Percentiles rank a stretch among this genome's conserved stretches.
Evolutionary conservation across 37 sponge, comb jelly and placozoan genomes (phyloP).

Genomic region (Diacarnus erythraeanus): DNA sequence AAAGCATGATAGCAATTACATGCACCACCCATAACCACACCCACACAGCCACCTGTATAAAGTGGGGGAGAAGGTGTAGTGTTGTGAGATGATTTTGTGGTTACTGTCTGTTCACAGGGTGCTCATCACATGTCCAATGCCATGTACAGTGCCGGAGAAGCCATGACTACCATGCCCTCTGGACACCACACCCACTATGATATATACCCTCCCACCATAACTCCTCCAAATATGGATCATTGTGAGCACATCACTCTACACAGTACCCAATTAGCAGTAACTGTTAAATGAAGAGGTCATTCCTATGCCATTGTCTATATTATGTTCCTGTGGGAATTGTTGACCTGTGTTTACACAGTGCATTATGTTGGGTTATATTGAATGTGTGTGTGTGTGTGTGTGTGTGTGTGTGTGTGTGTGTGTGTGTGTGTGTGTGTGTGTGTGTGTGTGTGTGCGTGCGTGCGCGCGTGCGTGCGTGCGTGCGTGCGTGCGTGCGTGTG

Average conservation of each 20-base stretch:
- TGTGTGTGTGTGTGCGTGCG: background rate
- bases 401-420: background rate
- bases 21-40: too few relatives aligned
- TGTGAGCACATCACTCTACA: too few relatives aligned
- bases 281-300: background rate
- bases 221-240: conserved; percentile 16
- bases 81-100: too few relatives aligned
- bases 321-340: too few relatives aligned
- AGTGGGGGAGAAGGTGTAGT: too few relatives aligned
- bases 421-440: background rate
- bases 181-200: background rate
- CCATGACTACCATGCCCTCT: background rate
- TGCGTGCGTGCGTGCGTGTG: background rate
- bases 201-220: conserved; percentile 1
- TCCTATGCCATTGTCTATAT: background rate
- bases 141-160: conserved; percentile 83
- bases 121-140: conserved; percentile 83
- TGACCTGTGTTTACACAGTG: too few relatives aligned
- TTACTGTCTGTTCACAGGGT: too few relatives aligned
- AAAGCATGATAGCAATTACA: too few relatives aligned
- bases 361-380: too few relatives aligned
- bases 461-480: background rate
- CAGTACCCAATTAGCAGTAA: conserved; percentile 17
- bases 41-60: too few relatives aligned
- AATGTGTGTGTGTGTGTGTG: background rate